Evolutionary conservation across 2,888 invertebrate species (phyloP), one percentile per base, ranked within the genome.

Genomic region (Ormyrus nitidulus): DNA sequence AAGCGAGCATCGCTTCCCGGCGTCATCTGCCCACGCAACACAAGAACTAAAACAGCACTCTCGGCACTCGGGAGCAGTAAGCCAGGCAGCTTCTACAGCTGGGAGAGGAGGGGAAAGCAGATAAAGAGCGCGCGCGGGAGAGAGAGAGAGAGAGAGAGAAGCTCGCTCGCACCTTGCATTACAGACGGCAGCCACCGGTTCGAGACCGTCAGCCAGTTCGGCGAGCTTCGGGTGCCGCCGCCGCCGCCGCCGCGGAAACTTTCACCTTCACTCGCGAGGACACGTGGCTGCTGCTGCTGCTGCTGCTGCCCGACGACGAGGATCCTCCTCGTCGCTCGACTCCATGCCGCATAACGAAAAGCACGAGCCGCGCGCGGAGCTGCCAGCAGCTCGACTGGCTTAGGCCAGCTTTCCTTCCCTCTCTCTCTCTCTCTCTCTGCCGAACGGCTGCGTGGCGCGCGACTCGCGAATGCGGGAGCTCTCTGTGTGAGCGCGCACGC

Each of bases 151-250:
- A 51, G 74, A 56, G 56, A 74, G 65, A 65, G 56, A 46, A 2
- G 13, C n/a, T 11, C 46, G 48, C 46, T n/a, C 78, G 73, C 86
- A 86, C 84, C 85, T 86, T 84, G 86, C 86, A 86, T 87, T 85
- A 85, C 84, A 91, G 68, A 89, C 92, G 91, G 82, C 91, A 91
- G 82, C 91, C 64, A 74, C 80, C 83, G 82, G 79, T 82, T 77
- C 85, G 86, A 84, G 85, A 91, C 91, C 86, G 92, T 90, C 86
- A 92, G 91, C 83, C 92, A 91, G 86, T 91, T 69, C 51, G 51
- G 51, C 56, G 53, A 19, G 61, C 53, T 91, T 88, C 91, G 90
- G 89, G 92, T 87, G 91, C 91, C 84, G 91, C 88, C 81, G 89
- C 85, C 85, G 89, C 90, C 87, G 13, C 48, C 13, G 64, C 48